phyloP scores from a whole-genome alignment of 2,888 invertebrate species.

The Monopis laevigella region DNA sequence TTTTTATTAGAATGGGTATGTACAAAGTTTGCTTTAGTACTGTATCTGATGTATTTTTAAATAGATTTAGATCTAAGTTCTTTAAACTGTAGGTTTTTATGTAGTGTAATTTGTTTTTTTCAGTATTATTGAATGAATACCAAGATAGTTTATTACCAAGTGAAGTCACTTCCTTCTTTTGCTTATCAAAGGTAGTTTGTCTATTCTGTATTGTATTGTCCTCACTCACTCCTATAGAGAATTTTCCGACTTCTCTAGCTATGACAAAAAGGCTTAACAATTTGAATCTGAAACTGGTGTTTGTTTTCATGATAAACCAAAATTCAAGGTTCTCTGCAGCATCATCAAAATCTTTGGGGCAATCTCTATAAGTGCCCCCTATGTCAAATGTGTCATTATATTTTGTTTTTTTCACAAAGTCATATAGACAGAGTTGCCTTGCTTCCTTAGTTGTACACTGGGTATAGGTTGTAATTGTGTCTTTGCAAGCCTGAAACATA shows the following conservation, averaged over 20 bases:
- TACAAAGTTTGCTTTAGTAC: too few species aligned
- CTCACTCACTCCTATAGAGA: constrained; percentile 33
- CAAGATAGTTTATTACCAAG: too few species aligned
- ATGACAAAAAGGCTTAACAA: constrained; percentile 43
- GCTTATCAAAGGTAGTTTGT: constrained; percentile 17
- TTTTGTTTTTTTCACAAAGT: constrained; percentile 29
- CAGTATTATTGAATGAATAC: constrained; percentile 28
- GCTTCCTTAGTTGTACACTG: constrained; percentile 34
- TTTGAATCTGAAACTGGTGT: constrained; percentile 32
- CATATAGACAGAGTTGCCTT: constrained; percentile 32
- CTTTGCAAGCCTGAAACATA: neutral
- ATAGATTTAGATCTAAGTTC: constrained; percentile 21
- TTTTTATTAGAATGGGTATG: constrained; percentile 34
- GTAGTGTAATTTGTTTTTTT: constrained; percentile 32
- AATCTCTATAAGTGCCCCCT: constrained; percentile 43
- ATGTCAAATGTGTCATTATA: constrained; percentile 33
- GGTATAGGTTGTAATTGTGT: constrained; percentile 28
- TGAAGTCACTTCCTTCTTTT: constrained; percentile 15
- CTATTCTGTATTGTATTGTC: constrained; percentile 12
- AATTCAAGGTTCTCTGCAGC: constrained; percentile 34
- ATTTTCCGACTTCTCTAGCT: constrained; percentile 31
- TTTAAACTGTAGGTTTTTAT: constrained; percentile 38
- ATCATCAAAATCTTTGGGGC: too few species aligned
- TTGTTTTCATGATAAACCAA: constrained; percentile 44
- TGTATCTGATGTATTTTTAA: too few species aligned